Evolutionary conservation across 2,888 invertebrate genomes (phyloP).

Genomic region (Patella depressa): DNA sequence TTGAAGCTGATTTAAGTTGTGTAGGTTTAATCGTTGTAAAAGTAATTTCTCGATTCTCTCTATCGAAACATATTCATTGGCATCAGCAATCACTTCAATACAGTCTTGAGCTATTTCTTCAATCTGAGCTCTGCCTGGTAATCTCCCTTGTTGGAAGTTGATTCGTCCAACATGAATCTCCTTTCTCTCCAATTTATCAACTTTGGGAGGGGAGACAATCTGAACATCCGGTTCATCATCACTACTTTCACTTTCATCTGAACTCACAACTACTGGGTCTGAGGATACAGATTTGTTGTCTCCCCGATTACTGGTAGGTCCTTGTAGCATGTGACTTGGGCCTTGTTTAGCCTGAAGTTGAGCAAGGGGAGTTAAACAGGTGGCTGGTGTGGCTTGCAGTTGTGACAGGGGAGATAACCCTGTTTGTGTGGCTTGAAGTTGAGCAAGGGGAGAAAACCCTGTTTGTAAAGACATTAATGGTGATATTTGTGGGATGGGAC

Average conservation of each 20-base stretch:
- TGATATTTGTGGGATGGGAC: no score
- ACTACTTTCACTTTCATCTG: not conserved
- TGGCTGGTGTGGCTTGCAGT: no score
- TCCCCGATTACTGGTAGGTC: no score
- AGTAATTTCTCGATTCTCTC: slow-evolving; percentile 59
- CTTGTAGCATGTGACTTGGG: no score
- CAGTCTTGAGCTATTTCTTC: slow-evolving; percentile 60
- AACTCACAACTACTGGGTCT: not conserved
- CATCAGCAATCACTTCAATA: slow-evolving; percentile 60
- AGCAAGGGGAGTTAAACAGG: no score
- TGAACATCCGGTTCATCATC: not conserved
- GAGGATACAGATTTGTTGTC: no score
- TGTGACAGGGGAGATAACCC: no score
- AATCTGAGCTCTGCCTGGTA: slow-evolving; percentile 35
- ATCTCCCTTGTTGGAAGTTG: not conserved
- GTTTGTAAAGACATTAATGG: no score
- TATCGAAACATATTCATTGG: slow-evolving; percentile 58
- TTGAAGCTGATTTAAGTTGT: slow-evolving; percentile 27
- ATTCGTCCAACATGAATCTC: not conserved
- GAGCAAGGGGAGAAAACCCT: no score
- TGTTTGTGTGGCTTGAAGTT: no score
- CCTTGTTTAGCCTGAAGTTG: no score
- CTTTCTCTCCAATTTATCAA: not conserved
- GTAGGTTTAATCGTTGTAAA: slow-evolving; percentile 44
- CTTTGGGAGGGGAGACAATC: not conserved